These are phyloP conservation scores for Sesia apiformis DNA, from an alignment of 2,888 invertebrate species.

Conservation along the genomic window DNA sequence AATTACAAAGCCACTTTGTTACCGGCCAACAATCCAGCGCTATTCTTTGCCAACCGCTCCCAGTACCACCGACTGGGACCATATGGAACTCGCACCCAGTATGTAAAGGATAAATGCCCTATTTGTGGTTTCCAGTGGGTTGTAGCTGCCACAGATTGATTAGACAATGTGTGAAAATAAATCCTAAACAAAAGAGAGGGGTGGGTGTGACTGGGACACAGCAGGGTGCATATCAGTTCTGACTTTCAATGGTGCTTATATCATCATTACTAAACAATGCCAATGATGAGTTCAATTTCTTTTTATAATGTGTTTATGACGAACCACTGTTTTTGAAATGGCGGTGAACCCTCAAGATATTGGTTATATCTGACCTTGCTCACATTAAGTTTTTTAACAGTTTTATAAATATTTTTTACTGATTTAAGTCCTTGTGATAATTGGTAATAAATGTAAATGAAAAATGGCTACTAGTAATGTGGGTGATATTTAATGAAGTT, in stretches of 20 bases:
- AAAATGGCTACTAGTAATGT: not conserved
- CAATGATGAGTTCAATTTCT: constrained; percentile 33
- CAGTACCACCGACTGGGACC: constrained; percentile 76
- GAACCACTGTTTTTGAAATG: not conserved
- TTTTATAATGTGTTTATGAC: constrained; percentile 6
- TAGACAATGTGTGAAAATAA: constrained; percentile 36
- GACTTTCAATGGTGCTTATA: constrained; percentile 36
- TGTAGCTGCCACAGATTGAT: constrained; percentile 62
- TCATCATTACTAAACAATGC: constrained; percentile 23
- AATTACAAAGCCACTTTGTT: constrained; percentile 69
- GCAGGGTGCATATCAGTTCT: constrained; percentile 48
- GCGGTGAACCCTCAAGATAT: not conserved
- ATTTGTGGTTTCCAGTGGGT: constrained; percentile 69
- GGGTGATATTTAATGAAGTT: constrained; percentile 10
- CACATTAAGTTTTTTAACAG: not conserved
- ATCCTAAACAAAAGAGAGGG: constrained; percentile 48
- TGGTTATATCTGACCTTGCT: not conserved
- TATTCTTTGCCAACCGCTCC: constrained; percentile 77
- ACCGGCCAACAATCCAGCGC: constrained; percentile 71
- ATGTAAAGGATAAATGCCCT: constrained; percentile 70
- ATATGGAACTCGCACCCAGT: constrained; percentile 72
- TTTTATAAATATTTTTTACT: not conserved
- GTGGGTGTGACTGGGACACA: constrained; percentile 58
- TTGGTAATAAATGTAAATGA: not conserved
- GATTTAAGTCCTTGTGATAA: not conserved